Evolutionary conservation across 2,797 vertebrate species (phyloP).

Genomic region (Eulemur coronatus): DNA sequence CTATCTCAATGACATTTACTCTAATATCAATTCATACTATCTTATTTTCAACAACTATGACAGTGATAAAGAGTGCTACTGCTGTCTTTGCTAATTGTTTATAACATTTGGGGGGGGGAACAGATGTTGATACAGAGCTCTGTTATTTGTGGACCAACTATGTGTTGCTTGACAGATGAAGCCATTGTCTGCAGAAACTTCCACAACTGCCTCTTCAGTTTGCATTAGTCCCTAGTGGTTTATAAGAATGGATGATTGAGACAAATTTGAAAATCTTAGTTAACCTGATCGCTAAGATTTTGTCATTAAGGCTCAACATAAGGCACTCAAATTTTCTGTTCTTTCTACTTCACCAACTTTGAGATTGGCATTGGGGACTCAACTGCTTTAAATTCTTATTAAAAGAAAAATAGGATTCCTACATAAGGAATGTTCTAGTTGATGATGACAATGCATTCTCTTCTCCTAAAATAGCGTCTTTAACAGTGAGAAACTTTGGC

Average conservation of each 20-base stretch:
- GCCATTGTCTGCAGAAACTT: background rate
- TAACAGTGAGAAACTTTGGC: background rate
- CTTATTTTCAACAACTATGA: background rate
- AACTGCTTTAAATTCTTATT: background rate
- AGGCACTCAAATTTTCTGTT: background rate
- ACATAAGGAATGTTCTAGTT: background rate
- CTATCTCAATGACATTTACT: background rate
- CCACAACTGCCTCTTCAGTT: background rate
- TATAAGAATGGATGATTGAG: background rate
- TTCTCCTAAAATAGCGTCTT: background rate
- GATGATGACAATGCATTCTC: background rate
- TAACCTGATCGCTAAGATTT: background rate
- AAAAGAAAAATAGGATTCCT: background rate
- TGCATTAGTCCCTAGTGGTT: background rate
- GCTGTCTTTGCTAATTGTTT: background rate
- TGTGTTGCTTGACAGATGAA: background rate
- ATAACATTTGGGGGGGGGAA: background rate
- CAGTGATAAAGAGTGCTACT: background rate
- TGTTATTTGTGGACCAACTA: background rate
- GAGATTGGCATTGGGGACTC: background rate
- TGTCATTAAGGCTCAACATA: background rate
- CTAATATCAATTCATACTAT: background rate
- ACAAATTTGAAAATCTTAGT: background rate
- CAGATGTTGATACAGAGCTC: background rate
- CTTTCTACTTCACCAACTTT: background rate